Evolutionary conservation across 2,888 invertebrate species (phyloP), one percentile per base, ranked within the genome.

Genomic region (Hyposoter dolosus): DNA sequence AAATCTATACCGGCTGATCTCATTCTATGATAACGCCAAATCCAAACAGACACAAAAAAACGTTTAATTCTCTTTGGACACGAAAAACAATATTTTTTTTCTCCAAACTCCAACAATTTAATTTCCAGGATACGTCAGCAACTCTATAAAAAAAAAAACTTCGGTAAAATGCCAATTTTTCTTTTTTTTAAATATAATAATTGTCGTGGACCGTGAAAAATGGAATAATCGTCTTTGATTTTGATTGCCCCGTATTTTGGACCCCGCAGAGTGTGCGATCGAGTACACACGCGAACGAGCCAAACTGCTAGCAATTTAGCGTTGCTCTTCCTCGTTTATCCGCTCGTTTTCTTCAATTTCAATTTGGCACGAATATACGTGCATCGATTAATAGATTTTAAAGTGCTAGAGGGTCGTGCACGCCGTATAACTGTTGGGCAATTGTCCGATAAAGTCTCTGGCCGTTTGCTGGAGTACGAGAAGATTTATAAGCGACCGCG

Each of bases 221-320:
- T 19, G 4, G 17, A 23, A 23, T 28, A 2, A 35, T 17, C 5
- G 32, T 32, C 28, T 28, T 56, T 19, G 15, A 4, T 17, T 74
- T 60, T 17, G 17, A 47, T 17, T n/a, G n/a, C 65, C 75, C 79
- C 35, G 15, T 47, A 66, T 60, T 45, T 28, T 10, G 10, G 40
- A 40, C 10, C 45, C 28, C 60, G 28, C 2, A n/a, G n/a, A 53
- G 32, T 53, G 65, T 32, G 12, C n/a, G 10, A 32, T 53, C 81
- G 40, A 40, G 40, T 35, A 17, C 40, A 32, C 28, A 56, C 53
- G 23, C 15, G n/a, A 76, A 35, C 19, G 66, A 63, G 35, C 65
- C 68, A 82, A 85, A 85, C 40, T 66, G 63, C 50, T 68, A 45
- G 68, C 71, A 65, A 84, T 81, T 84, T 81, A n/a, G 1, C 23